Evolutionary conservation across 2,797 vertebrate genomes (phyloP).

Genomic region (Peromyscus melanophrys): DNA sequence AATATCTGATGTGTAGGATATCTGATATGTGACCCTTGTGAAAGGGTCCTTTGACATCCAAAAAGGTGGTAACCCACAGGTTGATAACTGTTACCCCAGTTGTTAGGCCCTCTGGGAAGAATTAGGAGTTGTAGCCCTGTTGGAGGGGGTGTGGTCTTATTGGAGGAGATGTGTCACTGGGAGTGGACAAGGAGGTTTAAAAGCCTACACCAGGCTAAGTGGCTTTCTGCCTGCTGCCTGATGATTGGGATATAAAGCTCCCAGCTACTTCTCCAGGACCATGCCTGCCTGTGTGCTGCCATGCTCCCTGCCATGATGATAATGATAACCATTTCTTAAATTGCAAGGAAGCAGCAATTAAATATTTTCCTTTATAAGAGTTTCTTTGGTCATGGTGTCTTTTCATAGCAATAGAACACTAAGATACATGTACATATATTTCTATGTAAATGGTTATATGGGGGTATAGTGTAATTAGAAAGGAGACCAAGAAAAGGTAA

Average conservation of each 20-base stretch:
- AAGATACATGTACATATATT: neutral
- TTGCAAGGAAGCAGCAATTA: neutral
- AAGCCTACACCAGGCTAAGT: neutral
- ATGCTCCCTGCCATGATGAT: neutral
- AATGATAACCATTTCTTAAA: neutral
- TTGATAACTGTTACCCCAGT: neutral
- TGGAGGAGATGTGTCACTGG: neutral
- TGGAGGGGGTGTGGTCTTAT: neutral
- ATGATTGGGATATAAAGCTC: neutral
- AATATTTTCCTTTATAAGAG: neutral
- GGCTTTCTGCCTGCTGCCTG: neutral
- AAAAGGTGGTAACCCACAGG: neutral
- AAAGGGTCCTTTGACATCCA: neutral
- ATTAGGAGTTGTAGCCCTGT: neutral
- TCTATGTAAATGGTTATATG: neutral
- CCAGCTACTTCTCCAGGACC: neutral
- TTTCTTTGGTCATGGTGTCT: neutral
- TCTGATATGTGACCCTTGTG: neutral
- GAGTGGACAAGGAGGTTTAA: neutral
- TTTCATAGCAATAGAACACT: neutral
- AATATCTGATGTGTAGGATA: neutral
- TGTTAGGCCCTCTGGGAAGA: neutral
- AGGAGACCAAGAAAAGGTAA: neutral
- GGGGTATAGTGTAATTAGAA: neutral
- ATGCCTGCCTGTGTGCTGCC: neutral